Evolutionary conservation across 2,113 vertebrate genomes (phyloP), one percentile per base, ranked within the genome.

Genomic region (Platysternon megacephalum): DNA sequence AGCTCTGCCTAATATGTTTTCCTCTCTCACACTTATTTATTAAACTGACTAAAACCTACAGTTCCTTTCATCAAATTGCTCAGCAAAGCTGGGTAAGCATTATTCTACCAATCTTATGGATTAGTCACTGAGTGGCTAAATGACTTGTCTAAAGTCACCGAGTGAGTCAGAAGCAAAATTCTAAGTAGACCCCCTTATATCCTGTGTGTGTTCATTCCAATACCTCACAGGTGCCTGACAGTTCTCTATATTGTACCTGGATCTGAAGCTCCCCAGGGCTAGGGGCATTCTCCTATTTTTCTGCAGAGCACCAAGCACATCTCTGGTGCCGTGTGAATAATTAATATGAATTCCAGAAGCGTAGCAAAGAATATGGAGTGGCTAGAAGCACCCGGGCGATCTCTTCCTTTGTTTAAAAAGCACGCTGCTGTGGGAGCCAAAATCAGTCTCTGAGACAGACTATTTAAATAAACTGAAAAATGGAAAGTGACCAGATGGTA

Each of bases 261-360:
- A 48, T 86, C 94, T 97, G 79, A 91, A 97, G 93, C 85, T 89
- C 90, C 93, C 86, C 85, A 6, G 91, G 86, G 93, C 79, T 65
- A 86, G 24, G 87, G 16, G 16, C 94, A 91, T 97, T 97, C 94
- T 84, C 79, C 17, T 89, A 49, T 80, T 81, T 91, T 92, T 58
- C 3, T 1, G 90, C 49, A 29, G 94, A 93, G 80, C 48, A 87
- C 0, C 0, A 91, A 91, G 91, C 83, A 96, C 93, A 91, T 96
- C 90, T 92, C 94, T 92, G 86, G 88, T 28, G 14, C 68, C 24
- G 6, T 51, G 89, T 93, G 93, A 95, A 97, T 95, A 91, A 96
- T 96, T 94, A 92, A 95, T 68, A 79, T 22, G 49, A 56, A 94
- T 86, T 89, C 92, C 84, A 89, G 79, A 94, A 93, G 79, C 21